These are phyloP conservation scores for Leucophenga maculata DNA, from an alignment of 2,888 invertebrate species.

Conservation along the genomic window DNA sequence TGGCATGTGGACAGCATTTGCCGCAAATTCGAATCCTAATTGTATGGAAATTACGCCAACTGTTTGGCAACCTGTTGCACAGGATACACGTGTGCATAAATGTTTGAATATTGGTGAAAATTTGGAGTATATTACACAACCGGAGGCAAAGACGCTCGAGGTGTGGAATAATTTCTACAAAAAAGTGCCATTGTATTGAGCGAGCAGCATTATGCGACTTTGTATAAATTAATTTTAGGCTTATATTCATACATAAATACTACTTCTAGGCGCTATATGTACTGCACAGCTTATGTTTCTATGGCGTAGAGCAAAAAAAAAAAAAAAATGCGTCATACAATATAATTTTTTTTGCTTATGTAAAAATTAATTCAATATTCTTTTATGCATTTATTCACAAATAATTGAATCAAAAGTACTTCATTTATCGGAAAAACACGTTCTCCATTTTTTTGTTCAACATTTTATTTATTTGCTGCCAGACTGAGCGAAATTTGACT, in stretches of 20 bases:
- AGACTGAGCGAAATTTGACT: constrained; percentile 38
- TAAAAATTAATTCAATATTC: constrained; percentile 38
- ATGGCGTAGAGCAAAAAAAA: too few relatives aligned
- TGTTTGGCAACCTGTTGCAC: constrained; percentile 57
- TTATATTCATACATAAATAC: too few relatives aligned
- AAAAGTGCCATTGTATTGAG: constrained; percentile 34
- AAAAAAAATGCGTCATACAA: too few relatives aligned
- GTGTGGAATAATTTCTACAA: constrained; percentile 55
- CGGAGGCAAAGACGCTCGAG: constrained; percentile 58
- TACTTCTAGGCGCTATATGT: too few relatives aligned
- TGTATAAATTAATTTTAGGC: not conserved
- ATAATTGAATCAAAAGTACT: constrained; percentile 63
- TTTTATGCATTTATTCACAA: constrained; percentile 46
- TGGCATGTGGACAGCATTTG: constrained; percentile 62
- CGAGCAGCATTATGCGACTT: not conserved
- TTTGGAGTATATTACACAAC: constrained; percentile 49
- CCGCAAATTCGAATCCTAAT: constrained; percentile 66
- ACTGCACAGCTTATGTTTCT: too few relatives aligned
- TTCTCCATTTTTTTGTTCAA: constrained; percentile 35
- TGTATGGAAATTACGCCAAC: constrained; percentile 45
- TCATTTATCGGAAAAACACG: constrained; percentile 60
- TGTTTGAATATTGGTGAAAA: constrained; percentile 63
- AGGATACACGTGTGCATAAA: constrained; percentile 40
- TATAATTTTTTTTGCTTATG: not conserved
- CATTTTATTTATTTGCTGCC: constrained; percentile 27